Evolutionary conservation across 2,113 vertebrate genomes (phyloP).

Genomic region (Gyps fulvus): DNA sequence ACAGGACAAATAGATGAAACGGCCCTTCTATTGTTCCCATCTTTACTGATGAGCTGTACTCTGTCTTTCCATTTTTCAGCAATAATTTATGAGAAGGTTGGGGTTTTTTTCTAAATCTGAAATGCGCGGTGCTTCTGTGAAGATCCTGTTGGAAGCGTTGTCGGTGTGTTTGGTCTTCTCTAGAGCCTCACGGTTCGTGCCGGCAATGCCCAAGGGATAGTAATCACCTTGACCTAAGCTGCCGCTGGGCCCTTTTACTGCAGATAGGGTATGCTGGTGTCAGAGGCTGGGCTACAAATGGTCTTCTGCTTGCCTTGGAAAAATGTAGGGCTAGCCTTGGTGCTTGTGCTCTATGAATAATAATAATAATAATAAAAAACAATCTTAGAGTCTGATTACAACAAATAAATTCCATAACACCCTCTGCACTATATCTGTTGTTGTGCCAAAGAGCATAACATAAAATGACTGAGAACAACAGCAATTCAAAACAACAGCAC

Average conservation of each 20-base stretch:
- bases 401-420: conserved; percentile 48
- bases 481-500: conserved; percentile 45
- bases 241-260: not conserved
- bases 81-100: not conserved
- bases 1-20: not conserved
- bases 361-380: conserved; percentile 50
- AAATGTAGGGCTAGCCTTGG: not conserved
- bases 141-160: not conserved
- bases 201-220: not conserved
- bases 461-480: conserved; percentile 56
- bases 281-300: not conserved
- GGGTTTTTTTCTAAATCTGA: not conserved
- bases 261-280: not conserved
- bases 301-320: not conserved
- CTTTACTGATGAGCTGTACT: not conserved
- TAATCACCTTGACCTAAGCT: not conserved
- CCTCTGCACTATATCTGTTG: conserved; percentile 37
- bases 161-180: not conserved
- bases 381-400: conserved; percentile 54
- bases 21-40: not conserved
- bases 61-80: not conserved
- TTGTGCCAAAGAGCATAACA: conserved; percentile 43
- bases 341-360: conserved; percentile 22
- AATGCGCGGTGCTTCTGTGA: not conserved
- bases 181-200: not conserved